Conservation (phyloP, 2,113 vertebrate genomes). For the Tenebrosternarchus preto region DNA sequence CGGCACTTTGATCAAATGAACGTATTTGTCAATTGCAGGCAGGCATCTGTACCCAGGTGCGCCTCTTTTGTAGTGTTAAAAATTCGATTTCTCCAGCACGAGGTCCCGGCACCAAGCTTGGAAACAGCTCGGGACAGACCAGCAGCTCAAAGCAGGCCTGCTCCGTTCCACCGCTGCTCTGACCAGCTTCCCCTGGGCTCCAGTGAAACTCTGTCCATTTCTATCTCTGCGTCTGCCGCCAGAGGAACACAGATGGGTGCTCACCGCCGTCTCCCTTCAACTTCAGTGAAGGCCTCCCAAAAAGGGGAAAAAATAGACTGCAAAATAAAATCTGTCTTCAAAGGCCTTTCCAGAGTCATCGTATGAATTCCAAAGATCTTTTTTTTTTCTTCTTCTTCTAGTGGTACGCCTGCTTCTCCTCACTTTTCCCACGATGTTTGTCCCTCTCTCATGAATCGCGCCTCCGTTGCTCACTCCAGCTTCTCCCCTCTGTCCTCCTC, state of each 20-base stretch:
- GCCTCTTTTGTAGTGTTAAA: background rate
- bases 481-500: slow-evolving; percentile 49
- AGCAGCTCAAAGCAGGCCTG: background rate
- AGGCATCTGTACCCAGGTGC: background rate
- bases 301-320: slow-evolving; percentile 9
- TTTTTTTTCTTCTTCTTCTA: slow-evolving; percentile 43
- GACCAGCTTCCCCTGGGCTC: background rate
- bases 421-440: slow-evolving; percentile 59
- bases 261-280: too few species aligned
- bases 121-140: slow-evolving; percentile 4
- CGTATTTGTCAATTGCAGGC: background rate
- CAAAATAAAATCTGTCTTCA: slow-evolving; percentile 54
- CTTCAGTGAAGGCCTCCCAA: too few species aligned
- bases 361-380: slow-evolving; percentile 63
- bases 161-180: background rate
- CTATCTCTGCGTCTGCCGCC: background rate
- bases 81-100: slow-evolving; percentile 13
- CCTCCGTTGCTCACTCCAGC: slow-evolving; percentile 49
- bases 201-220: background rate
- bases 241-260: too few species aligned
- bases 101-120: slow-evolving; percentile 12
- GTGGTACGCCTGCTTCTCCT: slow-evolving; percentile 41
- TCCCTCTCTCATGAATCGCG: slow-evolving; percentile 45
- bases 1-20: background rate
- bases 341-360: slow-evolving; percentile 56